Evolutionary conservation across 2,888 invertebrate species (phyloP), one percentile per base, ranked within the genome.

Genomic region (Parasteatoda lunata): DNA sequence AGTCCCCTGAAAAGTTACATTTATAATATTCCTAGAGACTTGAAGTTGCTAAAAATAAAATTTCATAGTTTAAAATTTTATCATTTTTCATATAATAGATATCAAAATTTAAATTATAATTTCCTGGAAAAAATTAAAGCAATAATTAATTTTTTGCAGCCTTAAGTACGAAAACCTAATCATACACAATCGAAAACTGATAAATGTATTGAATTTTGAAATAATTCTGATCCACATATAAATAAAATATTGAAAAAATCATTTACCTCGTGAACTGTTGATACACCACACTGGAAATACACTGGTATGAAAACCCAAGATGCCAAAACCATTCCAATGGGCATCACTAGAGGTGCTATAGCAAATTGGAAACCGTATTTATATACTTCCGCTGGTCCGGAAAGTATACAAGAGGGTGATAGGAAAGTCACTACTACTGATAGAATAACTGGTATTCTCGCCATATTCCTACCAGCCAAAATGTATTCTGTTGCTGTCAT

Each of bases 251-350:
- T 30, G 1, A 30, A 11, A 47, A 75, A 45, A 75, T 45, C 3
- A 69, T 13, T 81, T 75, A 81, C 81, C 13, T 73, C 81, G 15
- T 81, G 75, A 13, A 75, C 66, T 5, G 72, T 69, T 5, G 75
- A 54, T 47, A 75, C 70, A 48, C 64, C 52, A 15, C 59, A 54
- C 4, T 75, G 7, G 48, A 81, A 81, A 68, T 75, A 81, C 5
- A 81, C 70, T n/a, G 81, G 81, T 6, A 81, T 8, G n/a, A 73
- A 48, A 4, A 81, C 6, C 45, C 49, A 49, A n/a, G 75, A 68
- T 5, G 81, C 66, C 15, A 81, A n/a, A 54, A 75, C 13, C 15
- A 75, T 75, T 8, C 81, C 81, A 68, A 59, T 11, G 1, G 13
- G 30, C 51, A 6, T 54, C 5, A n/a, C 49, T 47, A 81, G 2